Evolutionary conservation across 2,113 vertebrate species (phyloP), one percentile per base, ranked within the genome.

Genomic region (Arizona elegans): DNA sequence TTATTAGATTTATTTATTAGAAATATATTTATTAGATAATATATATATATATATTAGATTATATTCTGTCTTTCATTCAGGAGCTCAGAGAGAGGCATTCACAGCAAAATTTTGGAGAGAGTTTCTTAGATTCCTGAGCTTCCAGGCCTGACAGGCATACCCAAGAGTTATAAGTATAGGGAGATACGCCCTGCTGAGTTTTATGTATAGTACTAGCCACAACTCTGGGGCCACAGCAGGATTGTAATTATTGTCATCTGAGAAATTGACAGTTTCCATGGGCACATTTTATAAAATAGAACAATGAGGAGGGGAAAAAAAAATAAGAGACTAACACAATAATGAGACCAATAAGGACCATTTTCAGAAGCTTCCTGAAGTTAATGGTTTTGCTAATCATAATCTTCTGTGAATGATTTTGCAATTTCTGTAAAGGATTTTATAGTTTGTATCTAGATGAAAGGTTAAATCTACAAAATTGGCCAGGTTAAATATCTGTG

Each of bases 291-390:
- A 81, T 43, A 9, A 81, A 81, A 81, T 21, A 43, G 33, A 81
- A 43, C 33, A 21, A 81, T 43, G 33, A 43, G 8, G 19, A 23
- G 70, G 8, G 1, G 38, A 43, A 26, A 26, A 21, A 19, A 81
- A 81, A 21, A 43, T 0, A 8, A 38, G 33, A 38, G 17, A 81
- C 38, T 7, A 43, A 38, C 7, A 10, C 38, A 52, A 38, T 86
- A 89, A 92, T 81, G 88, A 54, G 52, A 70, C 29, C 29, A 70
- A 29, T 33, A 70, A 70, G 65, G 29, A 70, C 29, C 53, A 92
- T 50, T 92, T 92, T 58, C 53, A 92, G 5, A 19, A 56, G 53
- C 29, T 89, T 92, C 38, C 58, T 24, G 87, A 92, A 92, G 26
- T 19, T 54, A 54, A 43, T 85, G 43, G 75, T 29, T 29, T 86